Base-by-base conservation (phyloP, 2,797 vertebrate genomes). In the Ispidina picta region DNA sequence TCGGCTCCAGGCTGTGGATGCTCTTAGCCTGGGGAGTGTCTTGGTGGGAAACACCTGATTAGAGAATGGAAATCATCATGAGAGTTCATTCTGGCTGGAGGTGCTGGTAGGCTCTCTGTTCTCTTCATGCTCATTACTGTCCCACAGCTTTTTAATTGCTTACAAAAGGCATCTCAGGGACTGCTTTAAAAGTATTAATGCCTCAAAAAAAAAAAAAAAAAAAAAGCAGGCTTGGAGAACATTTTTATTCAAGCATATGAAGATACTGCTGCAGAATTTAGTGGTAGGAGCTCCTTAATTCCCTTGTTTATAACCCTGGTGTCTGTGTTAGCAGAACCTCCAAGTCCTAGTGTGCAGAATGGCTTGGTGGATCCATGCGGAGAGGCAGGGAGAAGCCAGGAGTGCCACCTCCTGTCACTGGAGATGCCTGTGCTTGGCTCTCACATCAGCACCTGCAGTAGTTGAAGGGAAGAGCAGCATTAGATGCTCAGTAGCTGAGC, bases 291-390 rank as follows among this genome's bases (percentile, higher is more conserved):
- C 44, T 33, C 8, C 0, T 1, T 0, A 1, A 16, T 79, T 43
- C n/a, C 19, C 14, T 37, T 23, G 13, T 23, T 44, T 60, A 4
- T 44, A 39, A 28, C n/a, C 0, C 0, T 31, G 41, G 15, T 1
- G 7, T 43, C 39, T 3, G 0, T 44, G 35, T 48, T 35, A 68
- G 12, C 6, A 49, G 68, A 63, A 46, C 12, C 48, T 12, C 60
- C 51, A 86, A 87, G 72, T 58, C 65, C 31, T 7, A 5, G 41
- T 0, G 0, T 19, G 56, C 21, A 26, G 4, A 52, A 2, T 1
- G 7, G n/a, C 1, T 14, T 70, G 28, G 25, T 2, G 4, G 23
- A 10, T n/a, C 59, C 44, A 11, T 1, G 0, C 20, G 31, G 59
- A 14, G 59, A 10, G 14, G 28, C 3, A 8, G 13, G 22, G 20